Base-by-base conservation (phyloP, 2,113 vertebrate species). In the Platycercus adscitus region DNA sequence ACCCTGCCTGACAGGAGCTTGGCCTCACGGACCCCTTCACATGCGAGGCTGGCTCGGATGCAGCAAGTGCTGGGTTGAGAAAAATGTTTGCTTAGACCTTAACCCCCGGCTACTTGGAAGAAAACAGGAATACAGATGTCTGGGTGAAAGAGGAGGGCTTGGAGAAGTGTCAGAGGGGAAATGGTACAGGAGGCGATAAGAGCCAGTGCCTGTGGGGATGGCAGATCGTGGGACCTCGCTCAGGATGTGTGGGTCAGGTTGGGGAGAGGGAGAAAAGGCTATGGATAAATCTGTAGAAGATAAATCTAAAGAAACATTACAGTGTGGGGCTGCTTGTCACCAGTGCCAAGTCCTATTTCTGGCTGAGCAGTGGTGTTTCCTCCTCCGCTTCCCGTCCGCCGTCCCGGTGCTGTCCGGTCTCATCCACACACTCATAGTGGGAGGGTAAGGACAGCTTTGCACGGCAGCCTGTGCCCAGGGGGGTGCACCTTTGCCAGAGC, bases 111-210 rank as follows among this genome's bases (percentile, higher is more conserved):
- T 39, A 2, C 63, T 73, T 6, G 19, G 79, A 14, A 50, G 63
- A 72, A 92, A 76, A 21, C 84, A 77, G 87, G 89, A 88, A 91
- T 91, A 24, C 91, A 89, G 91, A 82, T 95, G 75, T 86, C 64
- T 73, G 76, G 91, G 89, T 89, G 75, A 88, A 86, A 91, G 91
- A 83, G 81, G n/a, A 96, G 66, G 19, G 28, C 47, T 80, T 24
- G 65, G 65, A 81, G 84, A 55, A 55, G 44, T 7, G 78, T 92
- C 69, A 14, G 55, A 89, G 26, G 75, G 93, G 78, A 93, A 88
- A n/a, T 0, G 0, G 18, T 63, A 5, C 24, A 3, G 44, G 78
- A 69, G 81, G 17, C 0, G 20, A 14, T 87, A 68, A 69, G 61
- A 68, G n/a, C 11, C 2, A 5, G 55, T 28, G 65, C n/a, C 78